These are phyloP conservation scores for Malurus elegans DNA, from an alignment of 2,113 vertebrate species.

Conservation along the genomic window DNA sequence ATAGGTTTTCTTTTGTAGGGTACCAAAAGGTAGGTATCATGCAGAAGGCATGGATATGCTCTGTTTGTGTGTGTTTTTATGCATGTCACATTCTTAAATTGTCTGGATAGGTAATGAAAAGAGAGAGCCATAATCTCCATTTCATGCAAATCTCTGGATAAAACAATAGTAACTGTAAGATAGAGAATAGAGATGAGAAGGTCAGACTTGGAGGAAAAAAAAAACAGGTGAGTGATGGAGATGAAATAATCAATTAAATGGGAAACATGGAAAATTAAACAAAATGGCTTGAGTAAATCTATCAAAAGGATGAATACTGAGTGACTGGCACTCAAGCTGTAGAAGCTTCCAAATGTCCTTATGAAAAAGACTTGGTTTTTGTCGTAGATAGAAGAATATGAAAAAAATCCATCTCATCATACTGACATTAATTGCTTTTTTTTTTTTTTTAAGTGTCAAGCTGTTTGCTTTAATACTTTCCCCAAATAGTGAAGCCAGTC, in stretches of 20 bases:
- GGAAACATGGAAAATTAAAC: background rate
- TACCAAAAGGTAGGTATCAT: background rate
- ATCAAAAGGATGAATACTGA: background rate
- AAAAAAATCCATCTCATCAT: background rate
- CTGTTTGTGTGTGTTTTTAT: background rate
- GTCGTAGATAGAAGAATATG: background rate
- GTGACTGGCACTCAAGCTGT: background rate
- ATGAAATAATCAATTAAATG: background rate
- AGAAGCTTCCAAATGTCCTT: background rate
- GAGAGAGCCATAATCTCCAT: background rate
- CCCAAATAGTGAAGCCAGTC: background rate
- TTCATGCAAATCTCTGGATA: background rate
- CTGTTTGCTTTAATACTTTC: background rate
- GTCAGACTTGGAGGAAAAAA: background rate
- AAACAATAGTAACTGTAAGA: background rate
- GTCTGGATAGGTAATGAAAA: background rate
- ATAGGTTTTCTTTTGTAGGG: background rate
- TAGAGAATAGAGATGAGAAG: background rate
- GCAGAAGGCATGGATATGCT: background rate
- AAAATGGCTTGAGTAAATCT: background rate
- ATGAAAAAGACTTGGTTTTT: background rate
- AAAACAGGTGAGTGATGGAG: background rate
- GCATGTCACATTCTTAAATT: background rate
- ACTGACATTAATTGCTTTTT: background rate
- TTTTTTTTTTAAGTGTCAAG: background rate